Conservation (phyloP, 2,888 invertebrate genomes). For the Rhaphigaster nebulosa region DNA sequence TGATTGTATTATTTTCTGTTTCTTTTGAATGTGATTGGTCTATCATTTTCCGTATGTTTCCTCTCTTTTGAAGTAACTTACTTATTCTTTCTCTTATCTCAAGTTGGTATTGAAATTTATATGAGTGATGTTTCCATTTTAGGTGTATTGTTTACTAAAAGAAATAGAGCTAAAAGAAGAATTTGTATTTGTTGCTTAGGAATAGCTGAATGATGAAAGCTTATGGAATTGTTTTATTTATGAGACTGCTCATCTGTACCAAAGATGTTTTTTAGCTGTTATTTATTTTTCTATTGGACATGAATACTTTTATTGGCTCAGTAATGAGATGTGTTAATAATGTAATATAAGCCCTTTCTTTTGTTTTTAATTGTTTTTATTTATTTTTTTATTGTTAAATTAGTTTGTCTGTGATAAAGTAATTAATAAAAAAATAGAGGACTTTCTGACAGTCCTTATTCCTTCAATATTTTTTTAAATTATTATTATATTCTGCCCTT, state of each 20-base stretch:
- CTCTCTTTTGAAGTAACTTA: slow-evolving; percentile 30
- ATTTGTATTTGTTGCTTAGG: slow-evolving; percentile 48
- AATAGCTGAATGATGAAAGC: slow-evolving; percentile 39
- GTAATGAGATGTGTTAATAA: not conserved
- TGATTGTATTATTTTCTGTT: not conserved
- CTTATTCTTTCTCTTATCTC: not conserved
- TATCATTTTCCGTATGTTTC: slow-evolving; percentile 24
- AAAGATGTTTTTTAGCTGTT: slow-evolving; percentile 12
- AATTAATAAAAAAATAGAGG: not conserved
- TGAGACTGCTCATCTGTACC: slow-evolving; percentile 33
- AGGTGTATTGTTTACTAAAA: slow-evolving; percentile 56
- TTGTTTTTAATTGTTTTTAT: slow-evolving; percentile 2
- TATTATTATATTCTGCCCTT: not conserved
- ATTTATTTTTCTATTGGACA: slow-evolving; percentile 27
- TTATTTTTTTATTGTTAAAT: slow-evolving; percentile 23
- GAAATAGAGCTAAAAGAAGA: slow-evolving; percentile 57
- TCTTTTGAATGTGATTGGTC: not conserved
- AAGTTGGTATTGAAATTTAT: slow-evolving; percentile 36
- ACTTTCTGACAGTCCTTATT: slow-evolving; percentile 23
- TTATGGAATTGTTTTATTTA: slow-evolving; percentile 40
- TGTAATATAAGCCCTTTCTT: slow-evolving; percentile 24
- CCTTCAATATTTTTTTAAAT: not conserved
- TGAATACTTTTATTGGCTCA: slow-evolving; percentile 5
- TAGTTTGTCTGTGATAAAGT: not conserved
- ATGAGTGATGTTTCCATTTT: slow-evolving; percentile 51